Conservation (phyloP, 2,113 vertebrate species). For the Mus pahari region DNA sequence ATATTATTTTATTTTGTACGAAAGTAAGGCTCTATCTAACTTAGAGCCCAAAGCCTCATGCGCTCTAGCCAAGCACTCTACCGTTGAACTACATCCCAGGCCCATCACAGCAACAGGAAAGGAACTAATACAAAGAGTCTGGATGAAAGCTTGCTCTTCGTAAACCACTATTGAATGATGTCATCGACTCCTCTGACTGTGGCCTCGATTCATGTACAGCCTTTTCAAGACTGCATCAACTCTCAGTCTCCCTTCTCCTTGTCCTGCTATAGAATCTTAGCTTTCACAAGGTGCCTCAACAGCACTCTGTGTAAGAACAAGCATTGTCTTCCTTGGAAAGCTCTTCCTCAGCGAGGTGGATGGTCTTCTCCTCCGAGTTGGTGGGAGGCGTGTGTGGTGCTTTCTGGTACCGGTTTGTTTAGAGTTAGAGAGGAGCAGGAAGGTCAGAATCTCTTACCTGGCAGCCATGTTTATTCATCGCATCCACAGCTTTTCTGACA, state of each 20-base stretch:
- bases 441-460: slow-evolving; percentile 88
- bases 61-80: not conserved
- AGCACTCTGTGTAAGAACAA: not conserved
- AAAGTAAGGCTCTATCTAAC: not conserved
- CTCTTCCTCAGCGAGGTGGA: not conserved
- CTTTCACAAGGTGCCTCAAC: not conserved
- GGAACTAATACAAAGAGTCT: not conserved
- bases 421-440: slow-evolving; percentile 27
- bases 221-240: not conserved
- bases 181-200: not conserved
- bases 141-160: not conserved
- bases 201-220: not conserved
- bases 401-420: not conserved
- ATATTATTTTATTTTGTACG: not conserved
- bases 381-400: not conserved
- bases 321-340: not conserved
- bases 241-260: not conserved
- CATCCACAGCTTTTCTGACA: slow-evolving; percentile 91
- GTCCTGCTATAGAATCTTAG: not conserved
- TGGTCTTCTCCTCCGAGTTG: not conserved
- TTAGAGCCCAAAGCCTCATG: not conserved
- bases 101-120: not conserved
- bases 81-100: not conserved
- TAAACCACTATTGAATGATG: not conserved
- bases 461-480: slow-evolving; percentile 91